Percentiles rank a stretch among this genome's conserved stretches.
Evolutionary conservation across 2,797 vertebrate species (phyloP).

Genomic region (Spinus olivaceus): DNA sequence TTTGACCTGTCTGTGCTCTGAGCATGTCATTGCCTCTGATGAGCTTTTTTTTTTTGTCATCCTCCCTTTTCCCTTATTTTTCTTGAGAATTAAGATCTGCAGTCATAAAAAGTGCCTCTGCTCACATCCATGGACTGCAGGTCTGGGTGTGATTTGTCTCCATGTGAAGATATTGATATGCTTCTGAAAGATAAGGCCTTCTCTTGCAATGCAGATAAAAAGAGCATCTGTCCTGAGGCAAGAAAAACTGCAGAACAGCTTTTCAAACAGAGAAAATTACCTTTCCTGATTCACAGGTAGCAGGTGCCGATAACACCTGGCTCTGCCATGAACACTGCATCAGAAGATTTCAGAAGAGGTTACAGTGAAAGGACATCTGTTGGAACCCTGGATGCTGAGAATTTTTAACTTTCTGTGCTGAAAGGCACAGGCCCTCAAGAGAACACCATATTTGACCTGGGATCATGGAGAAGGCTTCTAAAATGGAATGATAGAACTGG

Average conservation of each 20-base stretch:
- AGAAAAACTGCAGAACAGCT: not conserved
- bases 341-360: not conserved
- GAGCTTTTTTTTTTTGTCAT: not conserved
- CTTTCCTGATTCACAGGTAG: not conserved
- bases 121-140: not conserved
- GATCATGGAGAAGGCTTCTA: not conserved
- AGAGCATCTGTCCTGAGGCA: not conserved
- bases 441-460: not conserved
- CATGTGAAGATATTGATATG: not conserved
- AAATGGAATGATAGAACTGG: not conserved
- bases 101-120: not conserved
- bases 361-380: not conserved
- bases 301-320: accelerated
- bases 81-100: not conserved
- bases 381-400: not conserved
- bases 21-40: not conserved
- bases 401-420: not conserved
- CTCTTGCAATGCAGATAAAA: not conserved
- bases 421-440: not conserved
- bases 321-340: not conserved
- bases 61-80: not conserved
- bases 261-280: not conserved
- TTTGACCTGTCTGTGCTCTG: not conserved
- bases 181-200: not conserved
- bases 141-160: not conserved